phyloP scores from a whole-genome alignment of 1,140 invertebrate species.

The Drosophila grimshawi region DNA sequence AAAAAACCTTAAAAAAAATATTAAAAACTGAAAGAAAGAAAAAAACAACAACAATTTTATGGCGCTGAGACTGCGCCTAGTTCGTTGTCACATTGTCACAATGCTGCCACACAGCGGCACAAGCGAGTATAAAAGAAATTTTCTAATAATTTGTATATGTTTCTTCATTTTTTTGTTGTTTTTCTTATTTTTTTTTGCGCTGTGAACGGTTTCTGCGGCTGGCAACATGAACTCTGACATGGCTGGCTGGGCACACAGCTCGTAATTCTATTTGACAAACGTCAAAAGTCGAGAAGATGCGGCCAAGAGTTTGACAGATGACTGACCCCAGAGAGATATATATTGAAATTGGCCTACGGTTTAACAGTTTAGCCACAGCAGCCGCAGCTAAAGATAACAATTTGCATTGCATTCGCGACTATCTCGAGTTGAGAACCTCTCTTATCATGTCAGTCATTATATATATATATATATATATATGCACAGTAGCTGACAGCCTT shows the following conservation, averaged over 20 bases:
- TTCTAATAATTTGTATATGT: conserved; percentile 58
- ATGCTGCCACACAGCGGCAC: conserved; percentile 25
- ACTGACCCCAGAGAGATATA: conserved; percentile 15
- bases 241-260: conserved; percentile 34
- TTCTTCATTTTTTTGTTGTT: conserved; percentile 1
- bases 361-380: not conserved
- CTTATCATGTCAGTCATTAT: not conserved
- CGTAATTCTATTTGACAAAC: conserved; percentile 72
- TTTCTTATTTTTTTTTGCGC: conserved; percentile 13
- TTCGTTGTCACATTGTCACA: conserved; percentile 68
- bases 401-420: no score
- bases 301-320: conserved; percentile 34
- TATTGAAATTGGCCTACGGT: conserved; percentile 5
- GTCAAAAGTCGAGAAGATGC: conserved; percentile 29
- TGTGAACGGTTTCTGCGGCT: conserved; percentile 49
- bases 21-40: conserved; percentile 3
- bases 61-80: conserved; percentile 66
- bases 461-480: no score
- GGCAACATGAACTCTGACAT: conserved; percentile 76
- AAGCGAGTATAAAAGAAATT: conserved; percentile 56
- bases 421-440: not conserved
- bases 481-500: not conserved
- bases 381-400: not conserved
- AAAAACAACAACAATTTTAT: conserved; percentile 46
- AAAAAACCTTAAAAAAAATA: conserved; percentile 5